phyloP scores from a whole-genome alignment of 2,888 invertebrate species.

The Caenorhabditis afra region DNA sequence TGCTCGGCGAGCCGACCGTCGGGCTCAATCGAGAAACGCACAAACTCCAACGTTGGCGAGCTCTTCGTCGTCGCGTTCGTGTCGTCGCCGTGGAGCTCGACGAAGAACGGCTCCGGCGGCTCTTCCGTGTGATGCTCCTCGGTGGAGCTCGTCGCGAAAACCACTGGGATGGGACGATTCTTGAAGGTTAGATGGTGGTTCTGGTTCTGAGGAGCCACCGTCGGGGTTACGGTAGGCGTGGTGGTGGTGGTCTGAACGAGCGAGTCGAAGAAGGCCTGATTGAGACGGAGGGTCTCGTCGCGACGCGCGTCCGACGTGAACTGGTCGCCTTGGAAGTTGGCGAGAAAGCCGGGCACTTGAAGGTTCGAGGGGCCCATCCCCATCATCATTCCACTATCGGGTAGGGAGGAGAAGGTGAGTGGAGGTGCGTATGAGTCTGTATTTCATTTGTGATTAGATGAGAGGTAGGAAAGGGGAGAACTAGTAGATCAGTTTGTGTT shows the following conservation, averaged over 20 bases:
- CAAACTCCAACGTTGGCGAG: slow-evolving; percentile 40
- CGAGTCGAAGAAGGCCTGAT: slow-evolving; percentile 59
- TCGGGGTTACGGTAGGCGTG: not conserved
- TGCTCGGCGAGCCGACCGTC: slow-evolving; percentile 13
- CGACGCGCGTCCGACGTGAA: slow-evolving; percentile 36
- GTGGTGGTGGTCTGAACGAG: slow-evolving; percentile 22
- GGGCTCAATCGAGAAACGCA: slow-evolving; percentile 36
- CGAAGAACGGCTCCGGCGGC: slow-evolving; percentile 24
- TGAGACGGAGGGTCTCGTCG: slow-evolving; percentile 56
- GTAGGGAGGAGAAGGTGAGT: slow-evolving; percentile 3
- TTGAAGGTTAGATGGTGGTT: slow-evolving; percentile 29
- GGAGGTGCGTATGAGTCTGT: slow-evolving; percentile 23
- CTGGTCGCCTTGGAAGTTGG: slow-evolving; percentile 55
- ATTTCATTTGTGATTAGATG: slow-evolving; percentile 3
- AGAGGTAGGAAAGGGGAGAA: not conserved
- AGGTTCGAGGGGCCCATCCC: not conserved
- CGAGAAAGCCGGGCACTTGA: slow-evolving; percentile 57
- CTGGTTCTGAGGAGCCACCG: not conserved
- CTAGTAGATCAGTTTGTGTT: not conserved
- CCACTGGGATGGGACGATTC: slow-evolving; percentile 41
- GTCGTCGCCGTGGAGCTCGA: slow-evolving; percentile 38
- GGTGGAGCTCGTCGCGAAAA: too few relatives aligned
- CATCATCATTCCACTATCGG: too few relatives aligned
- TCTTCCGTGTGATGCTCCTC: slow-evolving; percentile 12
- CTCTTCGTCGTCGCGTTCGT: slow-evolving; percentile 29